Percentiles rank a stretch among this genome's conserved stretches.
phyloP scores from a whole-genome alignment of 2,113 vertebrate species.

The Heptranchias perlo region DNA sequence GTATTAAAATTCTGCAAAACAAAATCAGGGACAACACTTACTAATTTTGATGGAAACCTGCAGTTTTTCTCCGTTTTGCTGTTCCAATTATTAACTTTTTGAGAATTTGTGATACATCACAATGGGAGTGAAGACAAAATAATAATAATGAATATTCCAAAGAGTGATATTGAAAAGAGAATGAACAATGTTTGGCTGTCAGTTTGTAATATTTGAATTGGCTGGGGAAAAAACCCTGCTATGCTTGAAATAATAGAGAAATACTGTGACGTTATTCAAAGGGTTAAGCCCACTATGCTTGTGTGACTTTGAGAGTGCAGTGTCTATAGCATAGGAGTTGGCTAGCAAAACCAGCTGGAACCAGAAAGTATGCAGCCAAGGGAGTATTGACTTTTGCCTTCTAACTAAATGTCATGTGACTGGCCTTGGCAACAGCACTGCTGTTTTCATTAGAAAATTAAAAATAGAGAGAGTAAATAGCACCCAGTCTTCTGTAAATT shows the following conservation, averaged over 20 bases:
- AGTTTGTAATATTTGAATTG: neutral
- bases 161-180: neutral
- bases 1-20: neutral
- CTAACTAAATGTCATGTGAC: neutral
- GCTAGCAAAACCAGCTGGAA: conserved; percentile 22
- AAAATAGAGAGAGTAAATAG: neutral
- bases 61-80: neutral
- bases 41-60: neutral
- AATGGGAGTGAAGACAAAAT: neutral
- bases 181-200: neutral
- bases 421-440: conserved; percentile 23
- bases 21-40: neutral
- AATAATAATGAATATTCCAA: neutral
- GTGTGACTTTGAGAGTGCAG: conserved; percentile 20
- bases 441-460: neutral
- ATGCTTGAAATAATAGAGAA: neutral
- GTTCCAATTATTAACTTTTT: neutral
- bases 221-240: neutral
- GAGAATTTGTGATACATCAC: neutral
- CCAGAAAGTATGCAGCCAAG: conserved; percentile 32
- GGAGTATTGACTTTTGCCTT: conserved; percentile 8
- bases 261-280: neutral
- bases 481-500: neutral
- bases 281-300: neutral
- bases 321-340: neutral